Base-by-base conservation (phyloP, 2,113 vertebrate genomes). In the Lanius ludovicianus region DNA sequence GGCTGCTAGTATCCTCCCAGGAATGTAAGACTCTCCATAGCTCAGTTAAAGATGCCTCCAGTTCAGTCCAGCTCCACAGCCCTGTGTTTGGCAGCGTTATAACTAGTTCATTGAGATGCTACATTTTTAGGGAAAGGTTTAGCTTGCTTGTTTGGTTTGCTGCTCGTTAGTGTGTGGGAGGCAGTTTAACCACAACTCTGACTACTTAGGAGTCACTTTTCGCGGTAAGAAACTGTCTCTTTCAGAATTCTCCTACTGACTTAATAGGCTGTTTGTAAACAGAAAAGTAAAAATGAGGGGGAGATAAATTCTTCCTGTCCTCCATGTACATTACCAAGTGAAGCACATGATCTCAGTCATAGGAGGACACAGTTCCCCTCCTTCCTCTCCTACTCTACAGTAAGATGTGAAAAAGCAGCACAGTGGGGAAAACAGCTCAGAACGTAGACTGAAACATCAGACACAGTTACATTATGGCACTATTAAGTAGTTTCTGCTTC, bases 161-260 rank as follows among this genome's bases (percentile, higher is more conserved):
- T 90, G 52, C 17, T 80, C 2, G 1, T 82, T 47, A 67, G 9
- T 77, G 55, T 63, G 84, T 94, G 50, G 89, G 93, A 95, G 78
- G 89, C 59, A 83, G 67, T 90, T 93, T 88, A 94, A 91, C 63
- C 84, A 90, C 79, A 90, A 47, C 24, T 70, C 67, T 42, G 41
- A 55, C 60, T 86, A 37, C 71, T 65, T 55, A 35, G 33, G 75
- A 83, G 59, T 70, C 46, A 64, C 39, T 81, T 91, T 88, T 52
- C 0, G 0, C 3, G 2, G 46, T 22, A 85, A 89, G 82, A 89
- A 93, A 64, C 37, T 37, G 13, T 16, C 35, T 85, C 52, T 73
- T 79, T 94, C 55, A 80, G 39, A 90, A 86, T 84, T 88, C 52
- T 83, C 24, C 50, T 88, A 13, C 79, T 50, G 31, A 37, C 47